These are phyloP conservation scores for Chrysolina oricalcia DNA, from an alignment of 2,888 invertebrate species.

Conservation along the genomic window DNA sequence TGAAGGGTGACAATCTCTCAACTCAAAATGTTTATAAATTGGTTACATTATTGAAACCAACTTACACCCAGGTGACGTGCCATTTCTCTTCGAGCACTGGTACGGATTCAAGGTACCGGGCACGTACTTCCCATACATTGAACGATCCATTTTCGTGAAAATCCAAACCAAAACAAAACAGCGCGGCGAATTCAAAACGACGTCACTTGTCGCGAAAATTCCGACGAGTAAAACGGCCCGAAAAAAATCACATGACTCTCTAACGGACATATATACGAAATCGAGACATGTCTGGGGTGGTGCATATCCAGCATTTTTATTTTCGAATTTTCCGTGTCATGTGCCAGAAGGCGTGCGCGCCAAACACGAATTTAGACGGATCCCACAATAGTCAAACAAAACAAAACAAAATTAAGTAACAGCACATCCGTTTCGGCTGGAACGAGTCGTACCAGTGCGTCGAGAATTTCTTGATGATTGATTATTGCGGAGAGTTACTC, in stretches of 20 bases:
- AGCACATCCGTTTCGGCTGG: constrained; percentile 12
- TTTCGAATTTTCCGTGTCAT: constrained; percentile 56
- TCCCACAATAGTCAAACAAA: constrained; percentile 58
- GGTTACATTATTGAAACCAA: constrained; percentile 61
- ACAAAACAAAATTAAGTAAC: constrained; percentile 6
- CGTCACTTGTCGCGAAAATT: constrained; percentile 42
- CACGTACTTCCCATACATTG: constrained; percentile 91
- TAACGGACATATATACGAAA: constrained; percentile 37
- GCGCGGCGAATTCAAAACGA: constrained; percentile 57
- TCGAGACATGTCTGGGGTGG: constrained; percentile 48
- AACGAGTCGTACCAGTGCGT: constrained; percentile 13
- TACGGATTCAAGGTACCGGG: constrained; percentile 90
- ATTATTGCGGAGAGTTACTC: constrained; percentile 16
- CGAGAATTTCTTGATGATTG: constrained; percentile 19
- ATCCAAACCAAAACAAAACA: constrained; percentile 28
- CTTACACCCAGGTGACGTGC: constrained; percentile 91
- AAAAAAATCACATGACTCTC: constrained; percentile 46
- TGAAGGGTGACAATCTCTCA: too few relatives aligned
- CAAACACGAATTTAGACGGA: constrained; percentile 64
- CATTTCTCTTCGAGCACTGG: constrained; percentile 88
- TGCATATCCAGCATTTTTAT: constrained; percentile 61
- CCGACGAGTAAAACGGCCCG: constrained; percentile 32
- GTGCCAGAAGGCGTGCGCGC: constrained; percentile 61
- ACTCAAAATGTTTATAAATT: background rate
- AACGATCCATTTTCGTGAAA: constrained; percentile 81